Percentiles rank a stretch among this genome's conserved stretches.
These are phyloP conservation scores for Hyposoter dolosus DNA, from an alignment of 2,888 invertebrate species.

Conservation along the genomic window DNA sequence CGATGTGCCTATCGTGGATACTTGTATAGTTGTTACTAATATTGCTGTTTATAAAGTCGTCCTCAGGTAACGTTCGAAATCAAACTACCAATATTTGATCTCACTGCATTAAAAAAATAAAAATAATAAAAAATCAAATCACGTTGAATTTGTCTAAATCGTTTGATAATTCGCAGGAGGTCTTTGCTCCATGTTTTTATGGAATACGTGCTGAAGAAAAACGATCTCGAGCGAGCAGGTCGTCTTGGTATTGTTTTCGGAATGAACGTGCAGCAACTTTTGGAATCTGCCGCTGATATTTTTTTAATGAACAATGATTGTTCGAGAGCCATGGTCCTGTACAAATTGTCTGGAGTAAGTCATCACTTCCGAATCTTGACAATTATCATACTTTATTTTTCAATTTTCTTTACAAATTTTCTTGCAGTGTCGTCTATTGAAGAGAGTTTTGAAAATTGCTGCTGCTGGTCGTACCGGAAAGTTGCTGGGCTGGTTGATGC, in stretches of 20 bases:
- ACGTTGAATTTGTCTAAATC: neutral
- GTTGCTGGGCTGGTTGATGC: conserved; percentile 87
- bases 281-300: conserved; percentile 94
- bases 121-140: neutral
- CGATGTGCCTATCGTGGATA: conserved; percentile 85
- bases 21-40: conserved; percentile 88
- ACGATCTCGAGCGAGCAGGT: conserved; percentile 87
- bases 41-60: conserved; percentile 87
- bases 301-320: conserved; percentile 91
- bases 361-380: neutral
- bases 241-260: conserved; percentile 87
- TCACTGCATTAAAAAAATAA: neutral
- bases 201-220: conserved; percentile 86
- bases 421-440: conserved; percentile 86
- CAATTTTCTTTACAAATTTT: conserved; percentile 37
- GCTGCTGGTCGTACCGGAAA: conserved; percentile 88
- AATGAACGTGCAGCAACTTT: conserved; percentile 88
- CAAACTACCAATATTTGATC: neutral
- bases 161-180: conserved; percentile 79
- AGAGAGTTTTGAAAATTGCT: conserved; percentile 88
- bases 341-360: conserved; percentile 90
- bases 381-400: neutral
- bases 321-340: conserved; percentile 92
- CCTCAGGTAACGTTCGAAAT: conserved; percentile 84
- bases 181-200: conserved; percentile 86